These are phyloP conservation scores for Limonius californicus DNA, from an alignment of 1,140 invertebrate genomes.

Conservation along the genomic window DNA sequence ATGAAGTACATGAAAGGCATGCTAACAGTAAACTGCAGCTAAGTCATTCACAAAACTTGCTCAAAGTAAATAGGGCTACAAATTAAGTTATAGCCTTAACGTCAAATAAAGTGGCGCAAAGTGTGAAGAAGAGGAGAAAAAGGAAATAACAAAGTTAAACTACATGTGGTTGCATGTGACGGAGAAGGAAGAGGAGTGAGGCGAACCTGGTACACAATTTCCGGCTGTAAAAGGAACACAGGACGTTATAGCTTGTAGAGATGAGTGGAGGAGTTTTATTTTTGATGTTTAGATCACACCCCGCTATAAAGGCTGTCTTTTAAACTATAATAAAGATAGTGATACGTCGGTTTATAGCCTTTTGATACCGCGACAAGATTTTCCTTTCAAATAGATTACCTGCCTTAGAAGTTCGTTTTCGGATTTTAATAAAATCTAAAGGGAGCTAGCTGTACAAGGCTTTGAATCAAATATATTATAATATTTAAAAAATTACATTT, in stretches of 20 bases:
- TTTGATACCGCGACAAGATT: not conserved
- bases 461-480: too few species aligned
- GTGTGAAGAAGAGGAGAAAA: not conserved
- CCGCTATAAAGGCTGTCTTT: not conserved
- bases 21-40: too few species aligned
- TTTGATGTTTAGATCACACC: not conserved
- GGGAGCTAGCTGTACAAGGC: too few species aligned
- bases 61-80: not conserved
- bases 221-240: not conserved
- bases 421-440: too few species aligned
- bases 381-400: not conserved
- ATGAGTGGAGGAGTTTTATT: not conserved
- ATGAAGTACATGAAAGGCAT: too few species aligned
- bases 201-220: not conserved
- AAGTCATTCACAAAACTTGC: not conserved
- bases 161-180: not conserved
- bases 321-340: not conserved
- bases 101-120: not conserved
- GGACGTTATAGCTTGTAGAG: not conserved
- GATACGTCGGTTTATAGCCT: not conserved
- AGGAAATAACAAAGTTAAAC: not conserved
- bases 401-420: too few species aligned
- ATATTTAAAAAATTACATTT: too few species aligned
- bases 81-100: slow-evolving; percentile 1
- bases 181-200: not conserved